phyloP scores from a whole-genome alignment of 2,113 vertebrate species.

The Trichomycterus rosablanca region DNA sequence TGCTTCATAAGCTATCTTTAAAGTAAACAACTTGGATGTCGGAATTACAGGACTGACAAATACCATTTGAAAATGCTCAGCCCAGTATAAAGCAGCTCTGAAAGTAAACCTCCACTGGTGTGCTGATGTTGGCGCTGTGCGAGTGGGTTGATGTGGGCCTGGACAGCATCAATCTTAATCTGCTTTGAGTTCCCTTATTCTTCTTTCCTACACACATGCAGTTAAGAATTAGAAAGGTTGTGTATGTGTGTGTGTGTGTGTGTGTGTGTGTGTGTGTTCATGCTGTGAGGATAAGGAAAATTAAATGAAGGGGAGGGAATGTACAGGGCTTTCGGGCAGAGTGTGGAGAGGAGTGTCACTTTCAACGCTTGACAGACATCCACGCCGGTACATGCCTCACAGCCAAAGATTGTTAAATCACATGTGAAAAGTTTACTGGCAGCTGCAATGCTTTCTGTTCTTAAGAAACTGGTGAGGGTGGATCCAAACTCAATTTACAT shows the following conservation, averaged over 20 bases:
- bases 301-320: conserved; percentile 3
- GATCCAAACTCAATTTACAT: too few species aligned
- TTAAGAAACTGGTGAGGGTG: too few species aligned
- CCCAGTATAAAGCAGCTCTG: conserved; percentile 14
- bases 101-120: conserved; percentile 27
- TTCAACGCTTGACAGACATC: conserved; percentile 31
- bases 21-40: conserved; percentile 18
- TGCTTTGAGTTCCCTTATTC: conserved; percentile 39
- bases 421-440: conserved; percentile 29
- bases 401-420: conserved; percentile 34
- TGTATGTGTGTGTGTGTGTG: neutral
- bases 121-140: conserved; percentile 39
- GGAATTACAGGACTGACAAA: conserved; percentile 24
- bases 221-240: conserved; percentile 8
- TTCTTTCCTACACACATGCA: neutral
- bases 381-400: conserved; percentile 19
- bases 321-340: conserved; percentile 11
- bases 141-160: conserved; percentile 23
- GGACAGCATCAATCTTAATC: conserved; percentile 48
- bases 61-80: conserved; percentile 24
- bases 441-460: conserved; percentile 21
- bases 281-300: neutral
- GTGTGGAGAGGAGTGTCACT: conserved; percentile 16
- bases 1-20: conserved; percentile 16
- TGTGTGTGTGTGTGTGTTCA: neutral